phyloP scores from a whole-genome alignment of 2,797 vertebrate genomes.

The Coccyzus lansbergi region DNA sequence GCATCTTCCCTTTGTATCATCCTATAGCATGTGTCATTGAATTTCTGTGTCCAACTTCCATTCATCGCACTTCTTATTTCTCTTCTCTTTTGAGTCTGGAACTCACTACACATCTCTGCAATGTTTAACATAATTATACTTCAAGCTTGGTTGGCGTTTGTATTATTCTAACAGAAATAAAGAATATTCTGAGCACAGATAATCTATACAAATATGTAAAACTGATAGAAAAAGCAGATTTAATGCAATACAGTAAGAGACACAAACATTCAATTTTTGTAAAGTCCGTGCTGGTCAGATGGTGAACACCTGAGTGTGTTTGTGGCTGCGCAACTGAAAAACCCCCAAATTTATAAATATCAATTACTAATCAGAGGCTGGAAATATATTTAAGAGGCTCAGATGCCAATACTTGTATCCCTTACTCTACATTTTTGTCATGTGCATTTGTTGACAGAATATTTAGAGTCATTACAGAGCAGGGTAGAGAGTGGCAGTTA shows the following conservation, averaged over 20 bases:
- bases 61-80: neutral
- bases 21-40: neutral
- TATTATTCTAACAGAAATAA: conserved; percentile 18
- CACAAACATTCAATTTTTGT: neutral
- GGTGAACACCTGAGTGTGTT: neutral
- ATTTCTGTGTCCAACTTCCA: conserved; percentile 15
- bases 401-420: neutral
- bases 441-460: neutral
- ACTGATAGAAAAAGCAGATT: neutral
- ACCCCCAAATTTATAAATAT: neutral
- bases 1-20: conserved; percentile 14
- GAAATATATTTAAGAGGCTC: neutral
- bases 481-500: neutral
- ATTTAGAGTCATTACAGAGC: neutral
- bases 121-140: conserved; percentile 36
- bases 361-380: neutral
- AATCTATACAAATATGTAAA: neutral
- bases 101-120: conserved; percentile 16
- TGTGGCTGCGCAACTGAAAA: neutral
- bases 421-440: neutral
- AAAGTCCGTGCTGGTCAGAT: neutral
- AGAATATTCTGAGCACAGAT: neutral
- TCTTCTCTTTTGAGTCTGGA: conserved; percentile 21
- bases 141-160: conserved; percentile 1
- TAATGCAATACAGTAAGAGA: neutral